Evolutionary conservation across 2,797 vertebrate species (phyloP), one percentile per base, ranked within the genome.

Genomic region (Tragelaphus oryx): DNA sequence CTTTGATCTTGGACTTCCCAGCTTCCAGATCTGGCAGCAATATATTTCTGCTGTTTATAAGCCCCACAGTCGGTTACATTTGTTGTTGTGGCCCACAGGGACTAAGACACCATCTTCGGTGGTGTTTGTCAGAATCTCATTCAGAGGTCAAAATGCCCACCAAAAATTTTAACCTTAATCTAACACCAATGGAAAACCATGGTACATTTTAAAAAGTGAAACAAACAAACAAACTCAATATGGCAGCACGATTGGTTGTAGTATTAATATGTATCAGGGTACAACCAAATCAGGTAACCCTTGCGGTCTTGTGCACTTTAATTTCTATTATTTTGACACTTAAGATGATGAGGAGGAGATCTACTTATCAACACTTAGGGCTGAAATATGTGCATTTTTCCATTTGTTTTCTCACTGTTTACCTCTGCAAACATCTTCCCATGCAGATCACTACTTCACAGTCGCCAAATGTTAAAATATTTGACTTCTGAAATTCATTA

Each of bases 241-340:
- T 89, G 90, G 94, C 96, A 93, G 79, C 97, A 80, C 37, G 74
- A 52, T 60, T 95, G 86, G 78, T 87, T 97, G 92, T 96, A 62
- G 86, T 96, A 48, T 37, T 68, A 22, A 68, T 6, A 37, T 81
- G 68, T 87, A 65, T 76, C 86, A 95, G 90, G 84, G 93, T 96
- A 88, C 83, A 95, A 93, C 96, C 97, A 98, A 96, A 97, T 95
- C 95, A 96, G 89, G 97, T 82, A 97, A 97, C 97, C 17, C 80
- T 48, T 2, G 96, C 97, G 96, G 97, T 98, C 97, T 95, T 95
- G 96, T 98, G 98, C 98, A 99, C 98, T 98, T 99, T 98, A 98
- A 95, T 98, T 97, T 98, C 97, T 98, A 97, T 89, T 97, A 96
- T 92, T 96, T 74, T 0, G 79, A 95, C 87, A 89, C 82, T 94